Percentiles rank a stretch among this genome's conserved stretches.
These are phyloP conservation scores for Indicator maculatus DNA, from an alignment of 2,113 vertebrate genomes.

Conservation along the genomic window DNA sequence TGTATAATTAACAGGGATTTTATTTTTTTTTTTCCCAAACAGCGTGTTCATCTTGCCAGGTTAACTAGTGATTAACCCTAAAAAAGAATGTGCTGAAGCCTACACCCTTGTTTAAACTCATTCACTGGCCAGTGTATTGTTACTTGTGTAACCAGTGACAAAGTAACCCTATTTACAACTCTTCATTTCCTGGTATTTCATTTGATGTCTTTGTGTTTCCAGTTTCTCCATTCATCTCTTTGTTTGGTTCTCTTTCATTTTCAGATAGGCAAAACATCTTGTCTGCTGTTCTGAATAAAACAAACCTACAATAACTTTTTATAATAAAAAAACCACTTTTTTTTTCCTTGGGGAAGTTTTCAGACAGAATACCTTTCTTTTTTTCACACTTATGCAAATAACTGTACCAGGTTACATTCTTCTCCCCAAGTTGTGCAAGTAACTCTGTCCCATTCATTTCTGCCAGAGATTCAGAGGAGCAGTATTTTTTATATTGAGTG, in stretches of 20 bases:
- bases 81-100: conserved; percentile 71
- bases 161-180: conserved; percentile 61
- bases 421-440: not conserved
- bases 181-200: conserved; percentile 66
- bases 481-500: not conserved
- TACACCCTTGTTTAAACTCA: conserved; percentile 73
- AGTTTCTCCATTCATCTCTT: conserved; percentile 54
- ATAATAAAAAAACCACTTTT: not conserved
- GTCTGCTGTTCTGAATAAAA: conserved; percentile 53
- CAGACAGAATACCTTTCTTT: not conserved
- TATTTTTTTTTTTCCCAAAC: conserved; percentile 64
- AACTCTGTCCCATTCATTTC: not conserved
- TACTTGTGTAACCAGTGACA: conserved; percentile 64
- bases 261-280: conserved; percentile 57
- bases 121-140: conserved; percentile 62
- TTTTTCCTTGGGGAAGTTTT: conserved; percentile 35
- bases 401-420: not conserved
- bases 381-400: not conserved
- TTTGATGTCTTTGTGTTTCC: conserved; percentile 65
- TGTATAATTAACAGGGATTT: conserved; percentile 87
- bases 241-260: conserved; percentile 54
- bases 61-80: conserved; percentile 88
- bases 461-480: not conserved
- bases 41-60: conserved; percentile 77
- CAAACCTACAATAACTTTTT: conserved; percentile 37